Evolutionary conservation across 2,888 invertebrate species (phyloP).

Genomic region (Himalopsyche japonica): DNA sequence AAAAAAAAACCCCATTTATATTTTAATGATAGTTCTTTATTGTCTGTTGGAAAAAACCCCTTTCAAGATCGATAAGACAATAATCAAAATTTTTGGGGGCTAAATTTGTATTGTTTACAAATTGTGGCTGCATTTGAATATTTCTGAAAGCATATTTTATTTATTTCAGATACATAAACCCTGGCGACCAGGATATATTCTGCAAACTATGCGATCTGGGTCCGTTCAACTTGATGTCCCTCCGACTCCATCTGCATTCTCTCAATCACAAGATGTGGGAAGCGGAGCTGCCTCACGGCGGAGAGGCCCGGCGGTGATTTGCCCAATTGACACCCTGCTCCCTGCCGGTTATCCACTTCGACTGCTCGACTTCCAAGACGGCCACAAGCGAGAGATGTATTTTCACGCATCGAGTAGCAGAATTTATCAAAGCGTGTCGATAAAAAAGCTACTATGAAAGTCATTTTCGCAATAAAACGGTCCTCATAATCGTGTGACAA

Average conservation of each 20-base stretch:
- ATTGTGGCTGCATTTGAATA: background rate
- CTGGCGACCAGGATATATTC: background rate
- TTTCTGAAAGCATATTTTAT: background rate
- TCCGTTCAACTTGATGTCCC: conserved; percentile 50
- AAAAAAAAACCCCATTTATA: no score
- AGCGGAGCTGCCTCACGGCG: conserved; percentile 46
- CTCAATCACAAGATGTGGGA: conserved; percentile 54
- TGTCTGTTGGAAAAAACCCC: no score
- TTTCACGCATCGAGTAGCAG: conserved; percentile 82
- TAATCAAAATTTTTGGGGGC: no score
- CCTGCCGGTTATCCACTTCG: no score
- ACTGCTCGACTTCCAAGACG: conserved; percentile 49
- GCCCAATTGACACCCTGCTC: conserved; percentile 54
- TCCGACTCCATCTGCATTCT: conserved; percentile 60
- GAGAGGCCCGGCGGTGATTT: conserved; percentile 64
- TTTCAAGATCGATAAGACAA: no score
- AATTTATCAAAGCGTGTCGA: conserved; percentile 62
- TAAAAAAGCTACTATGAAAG: no score
- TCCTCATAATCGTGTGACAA: no score
- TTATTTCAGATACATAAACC: background rate
- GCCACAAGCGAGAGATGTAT: conserved; percentile 79
- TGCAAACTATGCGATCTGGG: conserved; percentile 57
- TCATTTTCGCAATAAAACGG: no score
- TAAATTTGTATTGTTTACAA: no score
- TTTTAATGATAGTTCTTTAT: no score